Evolutionary conservation across 2,888 invertebrate species (phyloP).

Genomic region (Amphipoea oculea): DNA sequence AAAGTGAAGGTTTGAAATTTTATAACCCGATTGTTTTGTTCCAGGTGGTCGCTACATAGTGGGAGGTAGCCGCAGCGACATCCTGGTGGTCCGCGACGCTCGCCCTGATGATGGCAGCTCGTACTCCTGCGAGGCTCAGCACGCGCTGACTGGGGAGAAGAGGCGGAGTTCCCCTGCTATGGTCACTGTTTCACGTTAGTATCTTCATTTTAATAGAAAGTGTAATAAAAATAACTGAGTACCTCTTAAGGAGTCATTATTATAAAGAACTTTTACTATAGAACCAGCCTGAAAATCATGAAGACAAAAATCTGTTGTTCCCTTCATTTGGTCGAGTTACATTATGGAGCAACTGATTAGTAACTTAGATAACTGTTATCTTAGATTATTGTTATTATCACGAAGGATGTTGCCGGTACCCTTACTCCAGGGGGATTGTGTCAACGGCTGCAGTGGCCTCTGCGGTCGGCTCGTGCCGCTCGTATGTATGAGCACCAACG

Average conservation of each 20-base stretch:
- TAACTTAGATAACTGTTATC: no score
- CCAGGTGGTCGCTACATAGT: slow-evolving; percentile 92
- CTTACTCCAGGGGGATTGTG: not conserved
- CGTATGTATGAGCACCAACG: not conserved
- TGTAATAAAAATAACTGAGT: not conserved
- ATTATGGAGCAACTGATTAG: no score
- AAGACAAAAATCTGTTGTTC: not conserved
- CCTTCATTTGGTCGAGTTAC: not conserved
- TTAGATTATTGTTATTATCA: not conserved
- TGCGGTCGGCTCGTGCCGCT: not conserved
- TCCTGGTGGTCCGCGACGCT: slow-evolving; percentile 93
- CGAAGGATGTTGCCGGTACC: not conserved
- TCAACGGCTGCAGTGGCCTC: not conserved
- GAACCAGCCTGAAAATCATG: not conserved
- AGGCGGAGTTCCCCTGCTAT: slow-evolving; percentile 93
- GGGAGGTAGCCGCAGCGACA: slow-evolving; percentile 91
- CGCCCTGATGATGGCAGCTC: slow-evolving; percentile 93
- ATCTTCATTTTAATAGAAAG: not conserved
- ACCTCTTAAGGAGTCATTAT: not conserved
- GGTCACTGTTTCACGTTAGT: slow-evolving; percentile 93
- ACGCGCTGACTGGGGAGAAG: slow-evolving; percentile 94
- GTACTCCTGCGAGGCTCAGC: slow-evolving; percentile 95
- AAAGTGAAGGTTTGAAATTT: not conserved
- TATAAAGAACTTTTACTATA: not conserved
- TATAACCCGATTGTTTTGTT: slow-evolving; percentile 40